Base-by-base conservation (phyloP, 2,797 vertebrate species). In the Nannoperca australis region DNA sequence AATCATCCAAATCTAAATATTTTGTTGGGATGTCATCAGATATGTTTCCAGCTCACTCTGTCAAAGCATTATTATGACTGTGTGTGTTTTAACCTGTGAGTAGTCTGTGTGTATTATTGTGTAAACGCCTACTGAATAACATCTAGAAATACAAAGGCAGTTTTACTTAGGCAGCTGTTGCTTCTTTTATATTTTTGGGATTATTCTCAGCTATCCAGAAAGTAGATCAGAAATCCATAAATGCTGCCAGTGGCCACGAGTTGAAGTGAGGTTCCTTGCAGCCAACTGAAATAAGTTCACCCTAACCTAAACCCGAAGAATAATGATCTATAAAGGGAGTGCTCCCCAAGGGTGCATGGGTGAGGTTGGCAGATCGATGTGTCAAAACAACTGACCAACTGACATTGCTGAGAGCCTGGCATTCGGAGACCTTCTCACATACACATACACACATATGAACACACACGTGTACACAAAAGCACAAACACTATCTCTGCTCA, bases 181-280 rank as follows among this genome's bases (percentile, higher is more conserved):
- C 76, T 62, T 67, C 83, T 59, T 32, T 83, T 72, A 86, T 83
- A 76, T 70, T 79, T 59, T 69, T 66, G 27, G 64, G 68, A 84
- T 82, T 83, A 85, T 78, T 74, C 68, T 71, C 53, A 60, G 65
- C 54, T 67, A 58, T 74, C 55, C 63, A 81, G 59, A 81, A 75
- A 83, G 63, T 68, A 61, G 69, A 91, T 82, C 73, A 75, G 65
- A 83, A 73, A 83, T 79, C 75, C 64, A 81, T 73, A 81, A 85
- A 81, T 53, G 60, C 55, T 56, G 67, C 72, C 50, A 20, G 65
- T 38, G 66, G 69, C 56, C 38, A 3, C 34, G 14, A 17, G 27
- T 42, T 38, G 61, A 32, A 6, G 13, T 10, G 34, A 76, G 44
- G 65, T 70, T 79, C 24, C 62, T 59, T 59, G 27, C 66, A 78